Evolutionary conservation across 2,797 vertebrate species (phyloP).

Genomic region (Sebastolobus altivelis): DNA sequence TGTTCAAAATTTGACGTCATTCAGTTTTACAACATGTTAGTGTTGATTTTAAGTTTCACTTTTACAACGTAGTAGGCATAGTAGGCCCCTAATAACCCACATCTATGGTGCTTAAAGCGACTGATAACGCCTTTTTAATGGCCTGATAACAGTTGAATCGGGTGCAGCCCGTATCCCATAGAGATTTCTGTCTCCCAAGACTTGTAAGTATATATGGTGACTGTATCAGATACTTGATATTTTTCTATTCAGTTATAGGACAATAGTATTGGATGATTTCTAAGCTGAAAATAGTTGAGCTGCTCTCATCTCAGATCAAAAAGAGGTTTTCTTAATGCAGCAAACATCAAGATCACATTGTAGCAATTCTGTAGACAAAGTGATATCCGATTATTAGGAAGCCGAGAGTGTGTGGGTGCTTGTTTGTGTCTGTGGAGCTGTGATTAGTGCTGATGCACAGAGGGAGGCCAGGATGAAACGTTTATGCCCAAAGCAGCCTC

Average conservation of each 20-base stretch:
- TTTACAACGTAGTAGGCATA: too few species aligned
- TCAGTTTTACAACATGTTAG: too few species aligned
- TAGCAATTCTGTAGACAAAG: conserved; percentile 37
- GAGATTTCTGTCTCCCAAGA: conserved; percentile 10
- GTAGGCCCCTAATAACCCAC: too few species aligned
- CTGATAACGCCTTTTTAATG: too few species aligned
- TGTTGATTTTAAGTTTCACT: too few species aligned
- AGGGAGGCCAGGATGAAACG: conserved; percentile 65
- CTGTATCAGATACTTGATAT: conserved; percentile 9
- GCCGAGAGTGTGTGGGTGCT: conserved; percentile 32
- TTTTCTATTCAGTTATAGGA: conserved; percentile 3
- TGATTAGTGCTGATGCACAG: conserved; percentile 70
- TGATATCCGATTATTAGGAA: conserved; percentile 42
- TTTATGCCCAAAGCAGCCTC: conserved; percentile 70
- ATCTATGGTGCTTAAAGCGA: too few species aligned
- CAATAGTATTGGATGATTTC: conserved; percentile 15
- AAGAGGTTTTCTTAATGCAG: conserved; percentile 40
- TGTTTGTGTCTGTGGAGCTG: conserved; percentile 55
- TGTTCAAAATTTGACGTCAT: too few species aligned
- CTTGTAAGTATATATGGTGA: not conserved
- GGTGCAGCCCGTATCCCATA: not conserved
- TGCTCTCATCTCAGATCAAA: conserved; percentile 47
- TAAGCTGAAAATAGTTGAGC: conserved; percentile 8
- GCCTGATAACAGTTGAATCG: too few species aligned
- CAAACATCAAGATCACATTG: conserved; percentile 31